Conservation (phyloP, 2,113 vertebrate genomes). For the Clupea harengus region DNA sequence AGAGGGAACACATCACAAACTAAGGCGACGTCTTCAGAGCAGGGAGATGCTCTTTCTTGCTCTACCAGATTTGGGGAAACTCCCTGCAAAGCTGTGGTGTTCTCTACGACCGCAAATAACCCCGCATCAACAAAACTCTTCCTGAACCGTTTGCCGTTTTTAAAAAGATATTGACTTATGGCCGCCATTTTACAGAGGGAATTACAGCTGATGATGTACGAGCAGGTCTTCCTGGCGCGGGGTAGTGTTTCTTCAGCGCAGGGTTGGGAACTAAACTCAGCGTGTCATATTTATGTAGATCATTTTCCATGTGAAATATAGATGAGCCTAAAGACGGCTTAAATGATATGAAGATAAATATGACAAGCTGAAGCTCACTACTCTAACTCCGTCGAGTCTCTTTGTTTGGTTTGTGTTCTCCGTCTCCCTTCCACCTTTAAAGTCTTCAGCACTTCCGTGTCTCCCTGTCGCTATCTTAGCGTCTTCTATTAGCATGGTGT, state of each 20-base stretch:
- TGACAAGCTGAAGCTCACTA: not conserved
- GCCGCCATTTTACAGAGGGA: not conserved
- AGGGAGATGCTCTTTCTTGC: not conserved
- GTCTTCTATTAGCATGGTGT: not conserved
- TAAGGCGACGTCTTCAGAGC: not conserved
- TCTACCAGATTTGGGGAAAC: not conserved
- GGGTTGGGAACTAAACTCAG: not conserved
- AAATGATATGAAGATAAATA: constrained; percentile 13
- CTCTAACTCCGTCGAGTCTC: not conserved
- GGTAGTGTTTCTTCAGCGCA: not conserved
- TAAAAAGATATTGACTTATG: not conserved
- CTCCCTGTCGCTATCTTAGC: not conserved
- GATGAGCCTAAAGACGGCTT: not conserved
- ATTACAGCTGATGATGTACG: constrained; percentile 9
- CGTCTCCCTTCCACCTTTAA: not conserved
- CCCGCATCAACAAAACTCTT: not conserved
- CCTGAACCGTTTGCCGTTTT: not conserved
- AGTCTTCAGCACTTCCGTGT: not conserved
- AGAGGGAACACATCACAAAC: not conserved
- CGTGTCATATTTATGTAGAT: not conserved
- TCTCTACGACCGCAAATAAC: not conserved
- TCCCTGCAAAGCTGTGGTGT: not conserved
- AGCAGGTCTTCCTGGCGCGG: not conserved
- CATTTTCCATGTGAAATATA: not conserved
- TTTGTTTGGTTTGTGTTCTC: not conserved